A percentile compares a stretch with the other conserved stretches of the same genome.
These are phyloP conservation scores for Medauroidea extradentata DNA, from an alignment of 1,140 invertebrate species.

Conservation along the genomic window DNA sequence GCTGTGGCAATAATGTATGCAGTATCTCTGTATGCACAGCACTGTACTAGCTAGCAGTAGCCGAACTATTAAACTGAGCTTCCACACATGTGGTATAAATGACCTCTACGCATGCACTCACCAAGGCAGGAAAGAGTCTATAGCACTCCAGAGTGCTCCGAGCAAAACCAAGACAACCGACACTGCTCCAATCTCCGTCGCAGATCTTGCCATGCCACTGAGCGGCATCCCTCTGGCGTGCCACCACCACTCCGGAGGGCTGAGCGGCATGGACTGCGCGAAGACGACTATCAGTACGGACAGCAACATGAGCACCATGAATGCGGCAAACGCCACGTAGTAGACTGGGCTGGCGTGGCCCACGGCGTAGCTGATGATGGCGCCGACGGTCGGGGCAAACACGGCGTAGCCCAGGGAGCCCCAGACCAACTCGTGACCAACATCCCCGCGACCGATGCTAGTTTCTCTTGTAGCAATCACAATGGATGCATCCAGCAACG, in stretches of 20 bases:
- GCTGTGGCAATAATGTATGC: too few species aligned
- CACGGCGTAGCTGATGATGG: slow-evolving; percentile 36
- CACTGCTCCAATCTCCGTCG: slow-evolving; percentile 62
- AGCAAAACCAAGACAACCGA: slow-evolving; percentile 63
- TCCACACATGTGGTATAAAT: too few species aligned
- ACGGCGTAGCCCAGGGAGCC: slow-evolving; percentile 68
- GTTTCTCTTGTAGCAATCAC: slow-evolving; percentile 75
- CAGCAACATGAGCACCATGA: slow-evolving; percentile 57
- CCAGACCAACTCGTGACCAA: slow-evolving; percentile 72
- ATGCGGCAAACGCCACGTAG: slow-evolving; percentile 52
- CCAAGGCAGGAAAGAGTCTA: slow-evolving; percentile 72
- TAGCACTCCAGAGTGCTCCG: slow-evolving; percentile 71
- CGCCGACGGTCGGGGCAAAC: slow-evolving; percentile 62
- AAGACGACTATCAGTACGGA: slow-evolving; percentile 58
- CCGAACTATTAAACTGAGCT: too few species aligned
- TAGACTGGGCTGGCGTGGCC: slow-evolving; percentile 36
- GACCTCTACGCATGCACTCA: slow-evolving; percentile 41
- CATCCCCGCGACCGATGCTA: slow-evolving; percentile 69
- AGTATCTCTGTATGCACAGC: too few species aligned
- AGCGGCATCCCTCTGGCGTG: slow-evolving; percentile 68
- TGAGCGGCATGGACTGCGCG: slow-evolving; percentile 65
- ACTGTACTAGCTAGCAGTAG: too few species aligned
- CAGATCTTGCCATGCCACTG: slow-evolving; percentile 65
- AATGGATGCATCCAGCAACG: slow-evolving; percentile 68
- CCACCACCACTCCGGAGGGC: slow-evolving; percentile 78